Conservation (phyloP, 2,113 vertebrate genomes). For the Vidua chalybeata region DNA sequence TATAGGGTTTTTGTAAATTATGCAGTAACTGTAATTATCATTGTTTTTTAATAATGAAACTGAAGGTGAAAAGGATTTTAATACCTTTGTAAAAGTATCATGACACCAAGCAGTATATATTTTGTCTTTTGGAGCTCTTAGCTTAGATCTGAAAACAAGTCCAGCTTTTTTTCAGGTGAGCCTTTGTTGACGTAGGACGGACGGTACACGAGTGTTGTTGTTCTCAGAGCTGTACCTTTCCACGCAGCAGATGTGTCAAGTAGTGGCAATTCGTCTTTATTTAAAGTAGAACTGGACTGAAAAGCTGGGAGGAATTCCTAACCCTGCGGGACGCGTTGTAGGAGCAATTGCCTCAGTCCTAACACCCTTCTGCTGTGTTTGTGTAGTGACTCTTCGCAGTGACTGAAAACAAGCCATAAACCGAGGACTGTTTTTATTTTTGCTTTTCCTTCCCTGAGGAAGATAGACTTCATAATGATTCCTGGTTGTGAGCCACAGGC, state of each 20-base stretch:
- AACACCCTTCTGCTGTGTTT: constrained; percentile 10
- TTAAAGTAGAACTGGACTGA: constrained; percentile 11
- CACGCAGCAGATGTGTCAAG: constrained; percentile 1
- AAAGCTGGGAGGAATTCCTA: constrained; percentile 12
- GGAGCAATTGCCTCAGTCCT: not conserved
- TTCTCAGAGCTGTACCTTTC: constrained; percentile 49
- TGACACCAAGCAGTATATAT: constrained; percentile 62
- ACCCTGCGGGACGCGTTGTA: not conserved
- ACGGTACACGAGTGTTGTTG: constrained; percentile 29
- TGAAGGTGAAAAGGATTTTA: constrained; percentile 70
- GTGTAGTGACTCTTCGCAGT: not conserved
- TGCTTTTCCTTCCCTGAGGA: constrained; percentile 46
- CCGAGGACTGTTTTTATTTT: not conserved
- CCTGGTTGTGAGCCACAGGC: constrained; percentile 37
- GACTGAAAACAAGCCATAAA: constrained; percentile 80
- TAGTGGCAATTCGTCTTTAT: constrained; percentile 23
- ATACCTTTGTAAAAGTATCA: constrained; percentile 67
- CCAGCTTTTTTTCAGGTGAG: constrained; percentile 40
- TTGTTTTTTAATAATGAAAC: constrained; percentile 76
- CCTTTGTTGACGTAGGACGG: not conserved
- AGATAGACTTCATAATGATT: constrained; percentile 46
- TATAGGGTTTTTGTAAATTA: constrained; percentile 82
- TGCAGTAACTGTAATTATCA: constrained; percentile 80
- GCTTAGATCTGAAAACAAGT: constrained; percentile 23
- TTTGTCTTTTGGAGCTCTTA: constrained; percentile 33